Conservation (phyloP, 2,797 vertebrate genomes). For the Manis crassicaudata region DNA sequence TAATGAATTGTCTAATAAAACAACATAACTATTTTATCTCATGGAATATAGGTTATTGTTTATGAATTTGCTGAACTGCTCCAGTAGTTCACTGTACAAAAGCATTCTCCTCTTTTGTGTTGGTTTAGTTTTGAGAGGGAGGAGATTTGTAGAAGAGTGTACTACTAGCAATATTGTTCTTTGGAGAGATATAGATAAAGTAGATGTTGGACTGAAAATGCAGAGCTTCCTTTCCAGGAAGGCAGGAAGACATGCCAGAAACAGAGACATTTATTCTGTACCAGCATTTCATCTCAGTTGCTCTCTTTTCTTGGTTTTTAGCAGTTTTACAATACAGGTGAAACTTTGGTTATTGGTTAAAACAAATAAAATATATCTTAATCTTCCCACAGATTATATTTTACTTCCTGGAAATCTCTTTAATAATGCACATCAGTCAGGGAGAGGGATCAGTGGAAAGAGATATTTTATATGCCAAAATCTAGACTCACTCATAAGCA, state of each 20-base stretch:
- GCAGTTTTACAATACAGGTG: constrained; percentile 38
- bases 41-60: constrained; percentile 76
- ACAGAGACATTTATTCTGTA: constrained; percentile 44
- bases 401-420: neutral
- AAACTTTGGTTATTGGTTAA: neutral
- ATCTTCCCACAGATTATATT: neutral
- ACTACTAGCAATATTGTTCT: neutral
- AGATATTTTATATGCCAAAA: neutral
- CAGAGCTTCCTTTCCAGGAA: neutral
- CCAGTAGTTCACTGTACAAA: constrained; percentile 57
- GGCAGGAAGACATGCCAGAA: neutral
- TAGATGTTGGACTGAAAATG: constrained; percentile 15
- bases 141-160: neutral
- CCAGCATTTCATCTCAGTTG: neutral
- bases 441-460: neutral
- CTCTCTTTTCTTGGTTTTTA: constrained; percentile 22
- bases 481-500: neutral
- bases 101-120: constrained; percentile 47
- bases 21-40: constrained; percentile 79
- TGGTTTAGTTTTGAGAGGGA: constrained; percentile 53
- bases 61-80: constrained; percentile 66
- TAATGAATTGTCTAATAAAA: constrained; percentile 82
- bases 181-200: constrained; percentile 12
- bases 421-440: neutral
- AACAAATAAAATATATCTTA: neutral